Base-by-base conservation (phyloP, 2,113 vertebrate species). In the Ursus arctos region DNA sequence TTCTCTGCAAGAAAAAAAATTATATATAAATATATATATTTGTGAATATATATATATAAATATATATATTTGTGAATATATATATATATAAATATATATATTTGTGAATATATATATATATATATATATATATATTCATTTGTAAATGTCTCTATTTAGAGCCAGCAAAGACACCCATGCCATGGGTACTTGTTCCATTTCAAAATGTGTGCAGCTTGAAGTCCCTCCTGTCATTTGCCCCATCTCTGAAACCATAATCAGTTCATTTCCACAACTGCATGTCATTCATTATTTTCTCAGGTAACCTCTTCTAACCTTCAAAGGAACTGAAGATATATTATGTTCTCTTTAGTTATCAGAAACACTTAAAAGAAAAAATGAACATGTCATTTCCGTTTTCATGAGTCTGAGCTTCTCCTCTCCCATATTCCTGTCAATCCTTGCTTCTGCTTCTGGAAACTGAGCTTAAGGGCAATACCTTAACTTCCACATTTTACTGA, bases 361-460 rank as follows among this genome's bases (percentile, higher is more conserved):
- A 94, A 90, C 85, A 47, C 11, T 88, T 84, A 80, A 77, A 81
- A 71, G 8, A 59, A 88, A 93, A 69, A 80, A 77, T 63, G n/a
- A 87, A 36, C 28, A 22, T 67, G 7, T 24, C 59, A 67, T 95
- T 96, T 94, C 53, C 8, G 0, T 84, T 90, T 92, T 40, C 33
- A 72, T 76, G 43, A 81, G 18, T 36, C 55, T 71, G 16, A 92
- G 6, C 2, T 94, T 88, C 22, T 85, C 61, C 16, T 80, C 57
- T 89, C 77, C 31, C 36, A n/a, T 71, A 90, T 86, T 94, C 74
- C 47, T 96, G 80, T 67, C 80, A 97, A 49, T 88, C 19, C 15
- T 49, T 96, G 49, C 61, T 96, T 96, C 55, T 94, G 55, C 61
- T 96, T 96, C 69, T 94, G 55, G 81, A 94, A 95, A 36, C 65